Evolutionary conservation across 2,113 vertebrate genomes (phyloP), one percentile per base, ranked within the genome.

Genomic region (Neofelis nebulosa): DNA sequence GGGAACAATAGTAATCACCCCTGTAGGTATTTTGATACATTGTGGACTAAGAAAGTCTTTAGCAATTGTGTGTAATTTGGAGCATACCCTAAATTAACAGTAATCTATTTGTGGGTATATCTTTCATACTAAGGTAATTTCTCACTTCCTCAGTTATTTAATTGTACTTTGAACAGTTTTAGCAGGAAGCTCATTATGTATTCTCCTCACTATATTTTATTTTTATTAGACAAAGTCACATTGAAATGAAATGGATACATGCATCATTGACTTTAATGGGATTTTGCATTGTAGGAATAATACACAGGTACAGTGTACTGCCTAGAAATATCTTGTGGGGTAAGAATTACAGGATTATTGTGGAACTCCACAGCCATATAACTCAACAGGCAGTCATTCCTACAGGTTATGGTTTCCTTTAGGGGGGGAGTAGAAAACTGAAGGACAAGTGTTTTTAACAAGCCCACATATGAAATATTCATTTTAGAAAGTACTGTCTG

Each of bases 221-320:
- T 98, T 98, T 98, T 98, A 98, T 97, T 97, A 96, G 90, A 97
- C 98, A 99, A 99, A 98, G 98, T 99, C 98, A 98, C 98, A 98
- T 98, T 98, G 98, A 98, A 98, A 95, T 94, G 95, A 98, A 97
- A 97, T 96, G 96, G 97, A 98, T 98, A 97, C 97, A 98, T 92
- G 98, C 98, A 98, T 95, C 98, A 97, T 69, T 98, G 98, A 97
- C 78, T 98, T 99, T 98, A 98, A 98, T 98, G 94, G 1, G 80
- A 96, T 97, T 98, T 98, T 91, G 89, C 92, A 97, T 93, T 98
- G 97, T 93, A 98, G 98, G 88, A 98, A 95, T 97, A 98, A 98
- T 97, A 98, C 29, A 38, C 38, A 97, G 84, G 91, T 98, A 95
- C 0, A 95, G 82, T 50, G 88, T 81, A 91, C 71, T 96, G 85